Evolutionary conservation across 1,140 invertebrate species (phyloP), one percentile per base, ranked within the genome.

Genomic region (Nasonia giraulti): DNA sequence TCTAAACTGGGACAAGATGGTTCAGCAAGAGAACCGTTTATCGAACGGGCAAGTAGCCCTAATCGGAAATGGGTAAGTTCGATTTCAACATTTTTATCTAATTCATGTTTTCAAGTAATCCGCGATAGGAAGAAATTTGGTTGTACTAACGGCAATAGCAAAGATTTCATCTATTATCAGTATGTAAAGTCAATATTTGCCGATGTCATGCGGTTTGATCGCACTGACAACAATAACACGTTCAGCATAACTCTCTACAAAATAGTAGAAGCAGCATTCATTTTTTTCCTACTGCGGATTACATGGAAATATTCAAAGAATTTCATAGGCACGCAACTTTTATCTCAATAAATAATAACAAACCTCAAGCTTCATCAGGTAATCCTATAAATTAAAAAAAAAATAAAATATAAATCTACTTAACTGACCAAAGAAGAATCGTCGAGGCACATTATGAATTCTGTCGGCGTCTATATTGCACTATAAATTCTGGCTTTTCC

Each of bases 41-140:
- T 85, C 85, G 84, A 88, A 88, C 82, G 88, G 88, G 68, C 88
- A 89, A 84, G 83, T 84, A 76, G 86, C 84, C 27, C 85, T 89
- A 81, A 80, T 88, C 50, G 44, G 85, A 55, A 88, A 88, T 87
- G 86, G 83, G 88, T 89, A 76, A 87, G 88, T 88, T 79, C 47
- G 11, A 75, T 75, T 33, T 80, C 20, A 27, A 71, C 6, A 71
- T 33, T 68, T 33, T 84, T 20, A 62, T 62, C 17, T 20, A 62
- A n/a, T 62, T 62, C 8, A 44, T 1, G 40, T 8, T 44, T 44
- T 44, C 40, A 44, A 44, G 40, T 44, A 44, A 44, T 44, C 40
- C 40, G 6, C 2, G 40, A 44, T 44, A 44, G 40, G 1, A 5
- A 11, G 10, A 44, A 11, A 44, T 44, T 44, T 44, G 10, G 40